These are phyloP conservation scores for Paracyclopina nana DNA, from an alignment of 1,140 invertebrate species.

Conservation along the genomic window DNA sequence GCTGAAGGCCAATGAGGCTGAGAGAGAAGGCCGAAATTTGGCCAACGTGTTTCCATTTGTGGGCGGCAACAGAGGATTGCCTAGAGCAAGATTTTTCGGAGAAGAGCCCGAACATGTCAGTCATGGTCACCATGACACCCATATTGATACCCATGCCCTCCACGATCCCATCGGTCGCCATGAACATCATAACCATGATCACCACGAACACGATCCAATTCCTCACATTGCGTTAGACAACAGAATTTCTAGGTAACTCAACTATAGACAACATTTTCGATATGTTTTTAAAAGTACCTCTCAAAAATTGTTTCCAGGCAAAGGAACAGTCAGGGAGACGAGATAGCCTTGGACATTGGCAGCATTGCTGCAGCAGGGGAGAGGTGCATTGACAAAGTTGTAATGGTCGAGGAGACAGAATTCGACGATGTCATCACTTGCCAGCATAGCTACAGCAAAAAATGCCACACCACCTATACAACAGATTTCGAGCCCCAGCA, in stretches of 20 bases:
- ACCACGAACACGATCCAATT: background rate
- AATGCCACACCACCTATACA: slow-evolving; percentile 16
- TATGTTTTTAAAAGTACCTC: too few relatives aligned
- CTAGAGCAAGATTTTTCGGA: too few relatives aligned
- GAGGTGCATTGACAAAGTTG: slow-evolving; percentile 14
- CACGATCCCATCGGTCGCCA: background rate
- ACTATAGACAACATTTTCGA: too few relatives aligned
- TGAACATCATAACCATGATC: background rate
- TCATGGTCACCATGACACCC: background rate
- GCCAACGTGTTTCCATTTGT: background rate
- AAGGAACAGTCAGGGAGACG: slow-evolving; percentile 4
- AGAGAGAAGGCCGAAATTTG: background rate
- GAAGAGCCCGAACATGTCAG: too few relatives aligned
- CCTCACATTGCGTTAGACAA: background rate
- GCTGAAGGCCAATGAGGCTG: too few relatives aligned
- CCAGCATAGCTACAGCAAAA: slow-evolving; percentile 13
- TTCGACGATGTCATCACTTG: slow-evolving; percentile 13
- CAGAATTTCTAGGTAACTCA: too few relatives aligned
- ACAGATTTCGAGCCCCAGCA: slow-evolving; percentile 15
- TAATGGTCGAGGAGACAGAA: slow-evolving; percentile 16
- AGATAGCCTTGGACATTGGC: slow-evolving; percentile 9
- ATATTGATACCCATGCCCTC: background rate
- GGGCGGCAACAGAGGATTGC: background rate
- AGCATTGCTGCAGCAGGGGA: slow-evolving; percentile 12
- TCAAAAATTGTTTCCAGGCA: slow-evolving; percentile 7